A percentile compares a stretch with the other conserved stretches of the same genome.
phyloP scores from a whole-genome alignment of 2,113 vertebrate species.

The Myiozetetes cayanensis region DNA sequence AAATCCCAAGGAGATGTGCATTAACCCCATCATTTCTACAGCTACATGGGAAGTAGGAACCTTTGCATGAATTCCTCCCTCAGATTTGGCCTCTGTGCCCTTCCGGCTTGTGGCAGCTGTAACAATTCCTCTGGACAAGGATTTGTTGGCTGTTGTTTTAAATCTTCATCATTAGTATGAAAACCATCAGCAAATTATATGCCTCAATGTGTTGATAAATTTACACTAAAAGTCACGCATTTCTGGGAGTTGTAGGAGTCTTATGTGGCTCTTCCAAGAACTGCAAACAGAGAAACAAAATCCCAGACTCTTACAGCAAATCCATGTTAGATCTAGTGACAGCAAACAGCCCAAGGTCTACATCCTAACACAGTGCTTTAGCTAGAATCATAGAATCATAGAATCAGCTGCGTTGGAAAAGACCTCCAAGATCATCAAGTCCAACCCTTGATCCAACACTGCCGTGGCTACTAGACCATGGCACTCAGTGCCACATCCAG shows the following conservation, averaged over 20 bases:
- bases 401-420: too few species aligned
- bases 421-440: too few species aligned
- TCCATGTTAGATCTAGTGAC: not conserved
- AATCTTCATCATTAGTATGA: not conserved
- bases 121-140: not conserved
- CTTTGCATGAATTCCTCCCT: not conserved
- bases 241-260: not conserved
- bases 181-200: not conserved
- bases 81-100: not conserved
- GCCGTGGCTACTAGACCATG: too few species aligned
- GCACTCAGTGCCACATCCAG: too few species aligned
- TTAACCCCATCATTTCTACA: not conserved
- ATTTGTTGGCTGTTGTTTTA: not conserved
- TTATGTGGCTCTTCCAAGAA: fast-evolving
- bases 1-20: not conserved
- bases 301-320: not conserved
- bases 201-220: not conserved
- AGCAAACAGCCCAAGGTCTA: not conserved
- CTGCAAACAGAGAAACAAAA: not conserved
- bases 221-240: not conserved
- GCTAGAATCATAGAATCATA: too few species aligned
- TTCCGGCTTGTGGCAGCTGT: not conserved
- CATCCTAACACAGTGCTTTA: not conserved
- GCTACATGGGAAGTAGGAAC: not conserved
- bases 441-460: too few species aligned